Evolutionary conservation across 2,888 invertebrate genomes (phyloP).

Genomic region (Ennomos quercinarius): DNA sequence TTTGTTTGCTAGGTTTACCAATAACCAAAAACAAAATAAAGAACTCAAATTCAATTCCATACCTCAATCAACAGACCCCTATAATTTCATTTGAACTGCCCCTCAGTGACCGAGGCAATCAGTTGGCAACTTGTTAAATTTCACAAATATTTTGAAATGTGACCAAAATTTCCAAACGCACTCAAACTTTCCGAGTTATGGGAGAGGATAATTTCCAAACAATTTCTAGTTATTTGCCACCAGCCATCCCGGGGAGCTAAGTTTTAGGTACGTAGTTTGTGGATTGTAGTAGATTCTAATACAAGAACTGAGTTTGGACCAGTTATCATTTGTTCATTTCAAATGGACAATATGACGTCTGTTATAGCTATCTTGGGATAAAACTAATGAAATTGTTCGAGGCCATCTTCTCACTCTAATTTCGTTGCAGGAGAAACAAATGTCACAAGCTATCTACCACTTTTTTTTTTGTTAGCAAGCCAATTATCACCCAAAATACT

Average conservation of each 20-base stretch:
- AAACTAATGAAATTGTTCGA: too few relatives aligned
- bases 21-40: neutral
- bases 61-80: conserved; percentile 12
- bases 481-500: too few relatives aligned
- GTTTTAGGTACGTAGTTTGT: conserved; percentile 19
- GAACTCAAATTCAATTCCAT: conserved; percentile 17
- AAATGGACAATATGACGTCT: too few relatives aligned
- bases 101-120: conserved; percentile 22
- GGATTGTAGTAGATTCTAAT: conserved; percentile 2
- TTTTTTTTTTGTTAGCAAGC: too few relatives aligned
- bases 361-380: too few relatives aligned
- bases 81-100: conserved; percentile 26
- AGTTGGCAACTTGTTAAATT: conserved; percentile 18
- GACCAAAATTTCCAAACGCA: conserved; percentile 5
- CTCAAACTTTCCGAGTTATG: conserved; percentile 9
- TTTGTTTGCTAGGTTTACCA: too few relatives aligned
- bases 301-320: conserved; percentile 5
- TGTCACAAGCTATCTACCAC: too few relatives aligned
- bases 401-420: too few relatives aligned
- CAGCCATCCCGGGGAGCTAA: conserved; percentile 8
- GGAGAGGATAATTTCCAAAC: conserved; percentile 16
- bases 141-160: conserved; percentile 15
- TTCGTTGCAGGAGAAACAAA: too few relatives aligned
- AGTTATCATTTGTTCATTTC: too few relatives aligned
- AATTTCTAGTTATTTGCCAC: conserved; percentile 11